Base-by-base conservation (phyloP, 2,113 vertebrate genomes). In the Grallaria varia region DNA sequence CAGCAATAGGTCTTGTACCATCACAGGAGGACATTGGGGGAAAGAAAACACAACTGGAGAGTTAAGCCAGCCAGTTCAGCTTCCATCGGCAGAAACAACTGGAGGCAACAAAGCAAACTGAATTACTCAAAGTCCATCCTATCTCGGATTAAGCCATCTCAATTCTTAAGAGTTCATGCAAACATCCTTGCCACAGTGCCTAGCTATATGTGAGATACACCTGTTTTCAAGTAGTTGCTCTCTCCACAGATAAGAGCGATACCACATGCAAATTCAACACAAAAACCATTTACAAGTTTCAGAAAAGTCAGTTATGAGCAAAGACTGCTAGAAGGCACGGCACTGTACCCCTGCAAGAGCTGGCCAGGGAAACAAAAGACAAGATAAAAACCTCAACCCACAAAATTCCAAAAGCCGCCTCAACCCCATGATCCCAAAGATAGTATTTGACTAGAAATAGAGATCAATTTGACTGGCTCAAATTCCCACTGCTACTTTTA, bases 21-120 rank as follows among this genome's bases (percentile, higher is more conserved):
- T 21, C 89, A 73, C 42, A 62, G 77, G 52, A 64, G 68, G 66
- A 62, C 0, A 0, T 0, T 45, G 63, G 53, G 55, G 55, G 3
- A 66, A 88, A 94, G 3, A 66, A 88, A 94, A 73, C 5, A 14
- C 44, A 93, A 74, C 58, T 63, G 42, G 35, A 62, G 25, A 39
- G 12, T 56, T 55, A 67, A 63, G 37, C 14, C 64, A 78, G 73
- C 4, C 66, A 66, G 77, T n/a, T 59, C 31, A 69, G 74, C 31
- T 85, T 76, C 63, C 40, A 45, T 8, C 2, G 0, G 49, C 66
- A 95, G 85, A 68, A 84, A 3, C 23, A 52, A 59, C 42, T n/a
- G 4, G 5, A 89, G 33, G 75, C 13, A 14, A 56, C 14, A 58
- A 49, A 55, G 11, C 30, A 84, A 89, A 94, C 21, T 9, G 33